Percentiles rank a stretch among this genome's conserved stretches.
These are phyloP conservation scores for Pimpla rufipes DNA, from an alignment of 2,888 invertebrate genomes.

Conservation along the genomic window DNA sequence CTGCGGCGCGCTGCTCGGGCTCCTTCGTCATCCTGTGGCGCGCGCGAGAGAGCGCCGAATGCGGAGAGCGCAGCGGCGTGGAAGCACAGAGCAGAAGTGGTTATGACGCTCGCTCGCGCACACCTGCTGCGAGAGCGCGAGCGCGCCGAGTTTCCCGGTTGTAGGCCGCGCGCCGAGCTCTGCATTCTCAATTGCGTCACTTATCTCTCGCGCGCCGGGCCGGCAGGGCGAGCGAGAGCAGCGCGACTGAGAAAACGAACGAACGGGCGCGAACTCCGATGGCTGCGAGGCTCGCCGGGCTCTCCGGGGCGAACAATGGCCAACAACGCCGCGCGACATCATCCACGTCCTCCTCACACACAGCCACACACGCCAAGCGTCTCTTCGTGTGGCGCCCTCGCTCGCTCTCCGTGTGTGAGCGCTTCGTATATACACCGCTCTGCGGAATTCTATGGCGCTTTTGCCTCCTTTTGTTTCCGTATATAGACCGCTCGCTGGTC, in stretches of 20 bases:
- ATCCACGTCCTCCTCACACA: constrained; percentile 8
- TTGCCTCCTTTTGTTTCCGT: constrained; percentile 55
- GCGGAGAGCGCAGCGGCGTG: background rate
- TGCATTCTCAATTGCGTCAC: constrained; percentile 44
- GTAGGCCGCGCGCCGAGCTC: constrained; percentile 1
- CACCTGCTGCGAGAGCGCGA: constrained; percentile 1
- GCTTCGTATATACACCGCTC: background rate
- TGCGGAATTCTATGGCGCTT: constrained; percentile 30
- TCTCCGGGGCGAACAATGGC: constrained; percentile 26
- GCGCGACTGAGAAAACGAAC: constrained; percentile 18
- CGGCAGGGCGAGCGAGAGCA: background rate
- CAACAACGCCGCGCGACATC: constrained; percentile 26
- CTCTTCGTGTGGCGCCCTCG: no score
- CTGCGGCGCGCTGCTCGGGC: background rate
- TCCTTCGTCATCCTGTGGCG: constrained; percentile 29
- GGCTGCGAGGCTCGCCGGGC: background rate
- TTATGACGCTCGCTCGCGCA: constrained; percentile 13
- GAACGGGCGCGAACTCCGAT: background rate
- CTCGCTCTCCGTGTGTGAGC: no score
- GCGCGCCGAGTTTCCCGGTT: constrained; percentile 30
- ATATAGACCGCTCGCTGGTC: constrained; percentile 19
- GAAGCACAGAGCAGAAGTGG: constrained; percentile 6
- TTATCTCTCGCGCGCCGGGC: constrained; percentile 21
- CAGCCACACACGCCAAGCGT: background rate
- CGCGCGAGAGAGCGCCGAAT: background rate